A percentile compares a stretch with the other conserved stretches of the same genome.
Conservation (phyloP, 2,888 invertebrate species). For the Thereva nobilitata region DNA sequence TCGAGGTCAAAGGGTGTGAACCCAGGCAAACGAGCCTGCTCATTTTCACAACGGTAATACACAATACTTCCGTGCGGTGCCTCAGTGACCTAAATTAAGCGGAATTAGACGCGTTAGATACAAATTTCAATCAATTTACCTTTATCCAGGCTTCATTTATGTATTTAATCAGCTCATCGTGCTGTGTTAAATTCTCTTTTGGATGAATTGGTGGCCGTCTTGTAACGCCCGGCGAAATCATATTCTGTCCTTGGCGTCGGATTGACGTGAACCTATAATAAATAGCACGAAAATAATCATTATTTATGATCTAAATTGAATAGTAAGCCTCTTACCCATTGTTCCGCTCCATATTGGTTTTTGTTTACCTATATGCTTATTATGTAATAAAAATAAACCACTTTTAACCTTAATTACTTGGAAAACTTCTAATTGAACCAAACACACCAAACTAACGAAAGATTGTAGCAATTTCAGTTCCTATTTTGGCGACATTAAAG, state of each 20-base stretch:
- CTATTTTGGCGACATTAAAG: conserved; percentile 15
- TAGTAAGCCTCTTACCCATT: conserved; percentile 22
- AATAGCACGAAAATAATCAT: too few species aligned
- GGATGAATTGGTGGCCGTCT: conserved; percentile 45
- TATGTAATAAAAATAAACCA: conserved; percentile 14
- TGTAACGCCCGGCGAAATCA: conserved; percentile 45
- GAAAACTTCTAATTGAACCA: conserved; percentile 18
- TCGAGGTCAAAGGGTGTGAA: conserved; percentile 80
- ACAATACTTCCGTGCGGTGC: conserved; percentile 61
- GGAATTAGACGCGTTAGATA: neutral
- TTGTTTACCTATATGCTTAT: neutral
- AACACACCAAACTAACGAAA: conserved; percentile 26
- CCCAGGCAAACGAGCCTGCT: conserved; percentile 65
- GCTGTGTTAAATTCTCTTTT: conserved; percentile 57
- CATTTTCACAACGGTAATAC: conserved; percentile 54
- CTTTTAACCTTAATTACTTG: neutral
- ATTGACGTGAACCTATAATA: conserved; percentile 52
- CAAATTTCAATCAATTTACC: conserved; percentile 54
- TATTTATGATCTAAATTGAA: too few species aligned
- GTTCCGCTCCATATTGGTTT: conserved; percentile 21
- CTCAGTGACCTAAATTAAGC: conserved; percentile 52
- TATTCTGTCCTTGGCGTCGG: conserved; percentile 52
- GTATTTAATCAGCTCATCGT: conserved; percentile 79
- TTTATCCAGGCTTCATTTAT: conserved; percentile 78
- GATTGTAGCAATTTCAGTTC: conserved; percentile 9